These are phyloP conservation scores for Glaucopsyche alexis DNA, from an alignment of 2,888 invertebrate species.

Conservation along the genomic window DNA sequence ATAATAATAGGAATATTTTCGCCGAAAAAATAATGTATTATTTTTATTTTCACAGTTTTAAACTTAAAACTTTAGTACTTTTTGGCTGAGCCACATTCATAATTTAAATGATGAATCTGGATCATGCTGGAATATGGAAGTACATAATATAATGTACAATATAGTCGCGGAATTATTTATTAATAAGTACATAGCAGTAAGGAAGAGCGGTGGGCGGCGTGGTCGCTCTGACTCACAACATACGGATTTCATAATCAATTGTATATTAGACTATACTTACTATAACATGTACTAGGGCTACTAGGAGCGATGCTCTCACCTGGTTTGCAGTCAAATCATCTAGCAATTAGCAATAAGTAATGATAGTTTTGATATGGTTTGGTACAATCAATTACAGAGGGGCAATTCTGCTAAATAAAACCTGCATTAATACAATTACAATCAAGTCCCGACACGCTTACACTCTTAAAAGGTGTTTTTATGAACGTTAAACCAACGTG, in stretches of 20 bases:
- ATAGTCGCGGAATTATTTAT: not conserved
- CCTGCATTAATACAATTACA: too few species aligned
- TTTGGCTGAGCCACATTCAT: too few species aligned
- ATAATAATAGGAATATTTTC: too few species aligned
- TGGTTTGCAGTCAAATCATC: not conserved
- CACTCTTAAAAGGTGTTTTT: too few species aligned
- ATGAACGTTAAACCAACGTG: too few species aligned
- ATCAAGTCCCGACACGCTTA: too few species aligned
- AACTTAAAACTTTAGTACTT: too few species aligned
- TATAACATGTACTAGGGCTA: not conserved
- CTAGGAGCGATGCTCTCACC: not conserved
- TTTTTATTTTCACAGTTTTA: too few species aligned
- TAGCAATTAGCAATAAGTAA: not conserved
- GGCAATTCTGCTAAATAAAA: too few species aligned
- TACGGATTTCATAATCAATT: constrained; percentile 25
- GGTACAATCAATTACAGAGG: too few species aligned
- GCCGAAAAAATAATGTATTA: too few species aligned
- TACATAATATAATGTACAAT: not conserved
- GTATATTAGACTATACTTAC: constrained; percentile 11
- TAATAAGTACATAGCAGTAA: constrained; percentile 30
- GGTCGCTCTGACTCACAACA: constrained; percentile 42
- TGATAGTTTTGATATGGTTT: too few species aligned
- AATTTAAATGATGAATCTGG: not conserved
- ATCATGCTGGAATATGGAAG: not conserved
- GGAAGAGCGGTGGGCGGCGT: constrained; percentile 34